Conservation (phyloP, 2,888 invertebrate species). For the Campoplex capitator region DNA sequence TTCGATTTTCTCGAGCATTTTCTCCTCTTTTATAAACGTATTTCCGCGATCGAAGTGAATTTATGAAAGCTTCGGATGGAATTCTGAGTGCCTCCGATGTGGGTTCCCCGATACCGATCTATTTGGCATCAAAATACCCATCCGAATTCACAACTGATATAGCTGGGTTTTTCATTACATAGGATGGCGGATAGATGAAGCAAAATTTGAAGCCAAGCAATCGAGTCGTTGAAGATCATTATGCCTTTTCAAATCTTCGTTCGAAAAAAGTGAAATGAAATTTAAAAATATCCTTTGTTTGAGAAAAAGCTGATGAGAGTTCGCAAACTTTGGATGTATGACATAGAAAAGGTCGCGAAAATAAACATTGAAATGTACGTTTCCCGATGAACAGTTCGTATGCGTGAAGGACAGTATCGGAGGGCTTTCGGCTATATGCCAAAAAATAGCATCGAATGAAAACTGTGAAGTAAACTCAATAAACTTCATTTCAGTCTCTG, state of each 20-base stretch:
- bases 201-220: background rate
- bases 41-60: conserved; percentile 39
- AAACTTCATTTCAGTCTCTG: conserved; percentile 7
- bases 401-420: background rate
- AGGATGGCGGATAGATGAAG: background rate
- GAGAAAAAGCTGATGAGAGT: background rate
- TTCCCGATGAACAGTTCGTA: conserved; percentile 45
- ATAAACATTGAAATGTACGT: conserved; percentile 42
- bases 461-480: background rate
- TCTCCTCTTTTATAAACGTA: conserved; percentile 40
- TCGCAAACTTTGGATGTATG: conserved; percentile 34
- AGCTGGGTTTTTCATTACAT: background rate
- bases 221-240: background rate
- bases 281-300: background rate
- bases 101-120: background rate
- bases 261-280: background rate
- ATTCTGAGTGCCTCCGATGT: background rate
- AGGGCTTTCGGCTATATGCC: conserved; percentile 1
- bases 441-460: background rate
- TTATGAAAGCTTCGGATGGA: conserved; percentile 21
- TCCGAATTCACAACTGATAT: conserved; percentile 1
- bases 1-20: conserved; percentile 24
- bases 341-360: conserved; percentile 16
- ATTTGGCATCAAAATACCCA: background rate
- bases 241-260: background rate